Evolutionary conservation across 2,113 vertebrate species (phyloP).

Genomic region (Cynopterus brachyotis): DNA sequence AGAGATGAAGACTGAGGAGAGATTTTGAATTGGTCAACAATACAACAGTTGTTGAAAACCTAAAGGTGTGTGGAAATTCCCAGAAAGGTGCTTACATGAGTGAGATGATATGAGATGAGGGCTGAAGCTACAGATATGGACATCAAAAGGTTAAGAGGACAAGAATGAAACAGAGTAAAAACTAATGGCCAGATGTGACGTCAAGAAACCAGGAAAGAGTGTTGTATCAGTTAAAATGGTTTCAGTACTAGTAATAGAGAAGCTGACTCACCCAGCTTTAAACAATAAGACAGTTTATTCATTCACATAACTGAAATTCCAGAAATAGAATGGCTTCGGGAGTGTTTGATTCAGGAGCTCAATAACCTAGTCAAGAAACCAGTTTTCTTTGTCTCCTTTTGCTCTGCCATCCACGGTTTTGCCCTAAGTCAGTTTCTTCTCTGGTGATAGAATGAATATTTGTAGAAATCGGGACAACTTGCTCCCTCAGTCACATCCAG

Average conservation of each 20-base stretch:
- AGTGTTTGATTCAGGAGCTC: neutral
- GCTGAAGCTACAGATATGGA: neutral
- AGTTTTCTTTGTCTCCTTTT: neutral
- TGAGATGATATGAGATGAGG: neutral
- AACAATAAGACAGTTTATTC: slow-evolving; percentile 68
- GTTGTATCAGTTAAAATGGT: slow-evolving; percentile 52
- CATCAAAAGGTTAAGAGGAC: slow-evolving; percentile 7
- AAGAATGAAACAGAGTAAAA: neutral
- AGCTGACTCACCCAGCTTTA: slow-evolving; percentile 24
- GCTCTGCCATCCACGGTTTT: neutral
- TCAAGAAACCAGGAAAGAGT: slow-evolving; percentile 65
- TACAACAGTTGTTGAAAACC: neutral
- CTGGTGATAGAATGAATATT: neutral
- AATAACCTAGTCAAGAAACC: slow-evolving; percentile 28
- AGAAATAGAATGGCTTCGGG: neutral
- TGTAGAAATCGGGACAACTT: neutral
- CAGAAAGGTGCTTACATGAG: neutral
- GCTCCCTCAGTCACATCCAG: neutral
- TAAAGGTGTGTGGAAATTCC: neutral
- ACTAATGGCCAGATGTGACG: slow-evolving; percentile 23
- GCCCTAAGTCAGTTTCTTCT: neutral
- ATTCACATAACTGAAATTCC: slow-evolving; percentile 64
- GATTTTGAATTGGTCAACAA: neutral
- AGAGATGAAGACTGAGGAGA: neutral
- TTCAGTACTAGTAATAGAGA: slow-evolving; percentile 61